Percentiles rank a stretch among this genome's conserved stretches.
Evolutionary conservation across 1,140 invertebrate genomes (phyloP).

Genomic region (Microplitis demolitor): DNA sequence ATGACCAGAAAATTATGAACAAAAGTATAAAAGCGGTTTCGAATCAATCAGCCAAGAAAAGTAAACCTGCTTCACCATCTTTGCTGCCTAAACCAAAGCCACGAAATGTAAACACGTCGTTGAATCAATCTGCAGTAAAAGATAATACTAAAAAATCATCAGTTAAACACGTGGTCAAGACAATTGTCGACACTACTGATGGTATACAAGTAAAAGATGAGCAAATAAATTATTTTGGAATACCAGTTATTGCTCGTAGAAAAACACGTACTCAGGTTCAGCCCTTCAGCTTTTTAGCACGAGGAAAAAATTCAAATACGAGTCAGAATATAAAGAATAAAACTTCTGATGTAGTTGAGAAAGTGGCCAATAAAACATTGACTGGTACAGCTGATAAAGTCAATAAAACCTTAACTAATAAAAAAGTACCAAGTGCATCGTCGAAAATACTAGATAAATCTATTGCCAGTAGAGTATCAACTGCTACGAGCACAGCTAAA

Average conservation of each 20-base stretch:
- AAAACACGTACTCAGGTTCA: slow-evolving; percentile 12
- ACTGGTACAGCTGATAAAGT: too few species aligned
- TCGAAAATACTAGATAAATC: neutral
- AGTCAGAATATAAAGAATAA: too few species aligned
- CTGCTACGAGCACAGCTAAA: too few species aligned
- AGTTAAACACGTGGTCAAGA: neutral
- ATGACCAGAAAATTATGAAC: too few species aligned
- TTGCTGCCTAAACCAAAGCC: neutral
- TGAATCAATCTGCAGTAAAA: neutral
- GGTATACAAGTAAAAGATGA: slow-evolving; percentile 6
- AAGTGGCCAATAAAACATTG: too few species aligned
- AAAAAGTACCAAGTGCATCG: neutral
- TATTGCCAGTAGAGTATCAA: neutral
- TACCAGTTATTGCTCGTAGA: neutral
- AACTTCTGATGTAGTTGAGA: too few species aligned
- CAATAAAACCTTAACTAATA: neutral
- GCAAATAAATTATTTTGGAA: slow-evolving; percentile 11
- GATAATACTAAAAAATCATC: neutral
- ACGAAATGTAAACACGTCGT: neutral
- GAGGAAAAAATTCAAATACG: neutral
- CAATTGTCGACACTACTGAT: neutral
- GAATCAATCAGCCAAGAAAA: neutral
- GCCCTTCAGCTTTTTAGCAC: slow-evolving; percentile 4
- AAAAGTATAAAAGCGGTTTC: too few species aligned
- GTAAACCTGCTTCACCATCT: neutral